Evolutionary conservation across 2,888 invertebrate species (phyloP), one percentile per base, ranked within the genome.

Genomic region (Drosophila trichaetosa): DNA sequence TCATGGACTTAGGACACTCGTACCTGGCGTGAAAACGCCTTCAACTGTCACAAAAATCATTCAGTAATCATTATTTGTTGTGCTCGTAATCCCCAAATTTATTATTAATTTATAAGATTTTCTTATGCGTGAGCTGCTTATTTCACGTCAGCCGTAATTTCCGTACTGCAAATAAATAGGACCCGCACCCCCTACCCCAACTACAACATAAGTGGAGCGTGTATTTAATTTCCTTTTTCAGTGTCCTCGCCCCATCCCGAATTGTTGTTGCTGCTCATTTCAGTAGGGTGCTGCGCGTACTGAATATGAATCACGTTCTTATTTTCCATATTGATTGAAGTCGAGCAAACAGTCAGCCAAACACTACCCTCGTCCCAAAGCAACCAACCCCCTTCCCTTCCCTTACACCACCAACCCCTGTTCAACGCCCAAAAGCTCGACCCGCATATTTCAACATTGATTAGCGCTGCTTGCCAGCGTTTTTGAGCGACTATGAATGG

Each of bases 261-360:
- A 33, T 57, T 16, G 40, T 34, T 46, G 60, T 62, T 76, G 69
- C 68, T 74, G 70, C 77, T 75, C 85, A 74, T 82, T 87, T 82
- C 69, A 63, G 74, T 73, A 65, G 72, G 62, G 63, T 58, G 56
- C 63, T 63, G 82, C 87, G 80, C 88, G 80, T 57, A 73, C 80
- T 87, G 88, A 85, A 87, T 83, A 85, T 83, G 83, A 83, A 83
- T 83, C 74, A 80, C 80, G 75, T 62, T 68, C 69, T 71, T 74
- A 79, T 79, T 87, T 87, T 82, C 71, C 83, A 87, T 87, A 84
- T 87, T 87, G 83, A 88, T 83, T 83, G 77, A 73, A 84, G 72
- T 59, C 52, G 46, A 40, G 42, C 61, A 52, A 52, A 40, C 60
- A 36, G 42, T 21, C 48, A 65, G 31, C 34, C 34, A 38, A 24